A percentile compares a stretch with the other conserved stretches of the same genome.
Evolutionary conservation across 2,113 vertebrate genomes (phyloP).

Genomic region (Azemiops feae): DNA sequence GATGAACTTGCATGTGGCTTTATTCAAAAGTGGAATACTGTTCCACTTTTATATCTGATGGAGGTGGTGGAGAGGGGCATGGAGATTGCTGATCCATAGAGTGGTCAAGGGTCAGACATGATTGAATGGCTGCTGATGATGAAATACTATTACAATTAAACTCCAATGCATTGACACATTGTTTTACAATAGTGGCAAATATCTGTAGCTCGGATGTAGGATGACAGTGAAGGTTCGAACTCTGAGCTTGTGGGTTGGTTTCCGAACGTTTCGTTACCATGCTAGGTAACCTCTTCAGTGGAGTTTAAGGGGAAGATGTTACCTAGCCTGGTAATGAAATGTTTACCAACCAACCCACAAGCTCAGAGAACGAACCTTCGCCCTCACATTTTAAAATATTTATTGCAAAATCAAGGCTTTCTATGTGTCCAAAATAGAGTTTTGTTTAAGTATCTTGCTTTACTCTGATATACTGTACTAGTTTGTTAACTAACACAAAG

Average conservation of each 20-base stretch:
- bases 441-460: neutral
- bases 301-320: too few species aligned
- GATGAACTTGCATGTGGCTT: neutral
- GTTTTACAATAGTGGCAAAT: too few species aligned
- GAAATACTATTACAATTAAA: neutral
- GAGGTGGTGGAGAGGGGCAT: neutral
- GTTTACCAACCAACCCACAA: too few species aligned
- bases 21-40: neutral
- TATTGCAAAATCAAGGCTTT: neutral
- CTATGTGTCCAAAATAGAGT: neutral
- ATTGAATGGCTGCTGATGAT: neutral
- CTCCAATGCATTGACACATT: neutral
- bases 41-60: neutral
- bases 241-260: too few species aligned
- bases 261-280: too few species aligned
- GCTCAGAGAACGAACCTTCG: too few species aligned
- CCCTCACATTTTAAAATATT: neutral
- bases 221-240: too few species aligned
- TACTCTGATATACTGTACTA: neutral
- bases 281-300: too few species aligned
- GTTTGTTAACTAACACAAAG: neutral
- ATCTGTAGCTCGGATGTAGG: too few species aligned
- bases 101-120: neutral
- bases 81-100: neutral
- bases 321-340: too few species aligned